phyloP scores from a whole-genome alignment of 2,113 vertebrate species.

The Poeciliopsis retropinna region DNA sequence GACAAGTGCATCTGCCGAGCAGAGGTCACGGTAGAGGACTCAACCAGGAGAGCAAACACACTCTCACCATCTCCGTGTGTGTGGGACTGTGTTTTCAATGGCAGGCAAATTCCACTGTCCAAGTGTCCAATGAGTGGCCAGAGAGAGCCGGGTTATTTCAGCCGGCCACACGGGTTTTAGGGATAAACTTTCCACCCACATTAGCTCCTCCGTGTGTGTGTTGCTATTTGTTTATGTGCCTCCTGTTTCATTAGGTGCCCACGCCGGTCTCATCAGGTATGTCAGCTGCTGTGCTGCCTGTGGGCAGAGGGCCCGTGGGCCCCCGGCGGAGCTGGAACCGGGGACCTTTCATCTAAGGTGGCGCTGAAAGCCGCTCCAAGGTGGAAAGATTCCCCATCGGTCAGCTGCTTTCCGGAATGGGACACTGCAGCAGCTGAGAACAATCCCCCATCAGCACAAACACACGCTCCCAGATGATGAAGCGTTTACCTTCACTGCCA shows the following conservation, averaged over 20 bases:
- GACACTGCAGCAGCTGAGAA: constrained; percentile 51
- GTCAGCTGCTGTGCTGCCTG: constrained; percentile 70
- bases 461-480: not conserved
- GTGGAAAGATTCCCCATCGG: constrained; percentile 70
- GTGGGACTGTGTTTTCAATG: constrained; percentile 41
- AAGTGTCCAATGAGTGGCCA: constrained; percentile 54
- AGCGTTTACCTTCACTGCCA: constrained; percentile 17
- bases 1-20: constrained; percentile 37
- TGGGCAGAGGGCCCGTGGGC: constrained; percentile 34
- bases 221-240: constrained; percentile 52
- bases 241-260: constrained; percentile 62
- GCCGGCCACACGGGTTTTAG: constrained; percentile 66
- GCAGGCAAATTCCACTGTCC: constrained; percentile 49
- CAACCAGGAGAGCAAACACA: constrained; percentile 60
- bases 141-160: constrained; percentile 57
- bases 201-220: constrained; percentile 32
- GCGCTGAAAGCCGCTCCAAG: constrained; percentile 70
- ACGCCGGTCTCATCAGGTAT: constrained; percentile 63
- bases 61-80: constrained; percentile 21
- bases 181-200: constrained; percentile 74
- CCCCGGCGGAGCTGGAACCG: constrained; percentile 40
- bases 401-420: constrained; percentile 62
- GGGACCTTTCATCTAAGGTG: constrained; percentile 73
- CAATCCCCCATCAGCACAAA: constrained; percentile 19
- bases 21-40: constrained; percentile 72